Evolutionary conservation across 2,888 invertebrate species (phyloP), one percentile per base, ranked within the genome.

Genomic region (Platycheirus rosarum): DNA sequence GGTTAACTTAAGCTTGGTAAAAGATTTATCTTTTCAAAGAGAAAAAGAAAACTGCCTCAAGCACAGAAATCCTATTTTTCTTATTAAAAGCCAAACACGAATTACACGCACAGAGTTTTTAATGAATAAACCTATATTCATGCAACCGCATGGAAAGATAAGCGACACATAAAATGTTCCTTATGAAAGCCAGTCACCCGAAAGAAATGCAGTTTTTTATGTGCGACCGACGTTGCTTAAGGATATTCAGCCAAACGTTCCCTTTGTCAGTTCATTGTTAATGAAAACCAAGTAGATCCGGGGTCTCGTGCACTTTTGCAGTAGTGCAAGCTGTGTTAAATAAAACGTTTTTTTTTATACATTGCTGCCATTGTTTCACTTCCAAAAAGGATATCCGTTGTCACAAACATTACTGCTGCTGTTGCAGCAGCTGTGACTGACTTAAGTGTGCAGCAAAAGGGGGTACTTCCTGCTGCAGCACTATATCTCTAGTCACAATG

Each of bases 321-420:
- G 79, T 66, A 79, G 53, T 63, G 74, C 74, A 79, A 74, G 79
- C 57, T 74, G 63, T 74, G 74, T 74, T 79, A 74, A 74, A 74
- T 79, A 69, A 62, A 65, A 23, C 48, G 60, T 49, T 63, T n/a
- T 57, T 23, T 26, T 49, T 16, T 42, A 26, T 49, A 42, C 55
- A 46, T 46, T 44, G 51, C 32, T 32, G 26, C 63, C 75, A 71
- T 80, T 80, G 75, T 80, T 71, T 76, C 62, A 53, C 62, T 66
- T 66, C 46, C 66, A 80, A 76, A 80, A 76, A 71, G 80, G 80
- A 80, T 53, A 80, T 80, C 75, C 80, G 75, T 80, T 75, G 80
- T 76, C 75, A 80, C 65, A 75, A 76, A 75, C 80, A 80, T 80
- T 75, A 70, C 79, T 74, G 79, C 14, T 79, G 46, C 42, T 74